Evolutionary conservation across 2,888 invertebrate species (phyloP).

Genomic region (Ligdia adustata): DNA sequence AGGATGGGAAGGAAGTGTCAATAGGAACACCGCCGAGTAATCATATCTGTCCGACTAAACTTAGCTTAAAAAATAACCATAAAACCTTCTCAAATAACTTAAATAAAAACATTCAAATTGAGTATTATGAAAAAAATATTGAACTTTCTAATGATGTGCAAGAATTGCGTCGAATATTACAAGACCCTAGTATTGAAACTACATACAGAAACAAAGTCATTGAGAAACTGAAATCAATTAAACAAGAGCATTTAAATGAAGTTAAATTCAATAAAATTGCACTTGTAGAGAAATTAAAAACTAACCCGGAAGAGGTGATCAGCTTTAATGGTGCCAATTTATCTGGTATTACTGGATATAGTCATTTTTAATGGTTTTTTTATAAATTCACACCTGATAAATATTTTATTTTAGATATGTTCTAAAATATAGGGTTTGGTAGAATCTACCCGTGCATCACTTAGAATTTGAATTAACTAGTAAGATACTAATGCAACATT

Average conservation of each 20-base stretch:
- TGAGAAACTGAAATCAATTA: slow-evolving; percentile 55
- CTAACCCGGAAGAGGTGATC: slow-evolving; percentile 58
- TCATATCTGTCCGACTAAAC: slow-evolving; percentile 61
- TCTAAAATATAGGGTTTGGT: too few relatives aligned
- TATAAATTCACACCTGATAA: too few relatives aligned
- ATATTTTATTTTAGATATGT: too few relatives aligned
- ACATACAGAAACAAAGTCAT: slow-evolving; percentile 57
- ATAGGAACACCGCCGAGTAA: slow-evolving; percentile 41
- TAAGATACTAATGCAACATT: too few relatives aligned
- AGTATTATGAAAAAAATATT: slow-evolving; percentile 48
- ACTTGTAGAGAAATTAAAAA: slow-evolving; percentile 59
- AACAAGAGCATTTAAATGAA: slow-evolving; percentile 54
- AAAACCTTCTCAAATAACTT: slow-evolving; percentile 3
- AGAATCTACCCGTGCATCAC: too few relatives aligned
- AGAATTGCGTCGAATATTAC: slow-evolving; percentile 53
- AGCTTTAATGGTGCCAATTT: slow-evolving; percentile 70
- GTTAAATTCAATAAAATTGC: slow-evolving; percentile 57
- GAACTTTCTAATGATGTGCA: slow-evolving; percentile 55
- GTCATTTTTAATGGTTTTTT: background rate
- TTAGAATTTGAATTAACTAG: too few relatives aligned
- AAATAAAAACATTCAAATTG: slow-evolving; percentile 48
- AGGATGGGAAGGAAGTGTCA: slow-evolving; percentile 58
- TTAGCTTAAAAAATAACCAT: slow-evolving; percentile 23
- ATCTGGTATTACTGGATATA: slow-evolving; percentile 60
- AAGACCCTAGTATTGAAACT: slow-evolving; percentile 46